Evolutionary conservation across 92 coral and sea anemone genomes (phyloP).

Genomic region (Zoanthus gigantus): DNA sequence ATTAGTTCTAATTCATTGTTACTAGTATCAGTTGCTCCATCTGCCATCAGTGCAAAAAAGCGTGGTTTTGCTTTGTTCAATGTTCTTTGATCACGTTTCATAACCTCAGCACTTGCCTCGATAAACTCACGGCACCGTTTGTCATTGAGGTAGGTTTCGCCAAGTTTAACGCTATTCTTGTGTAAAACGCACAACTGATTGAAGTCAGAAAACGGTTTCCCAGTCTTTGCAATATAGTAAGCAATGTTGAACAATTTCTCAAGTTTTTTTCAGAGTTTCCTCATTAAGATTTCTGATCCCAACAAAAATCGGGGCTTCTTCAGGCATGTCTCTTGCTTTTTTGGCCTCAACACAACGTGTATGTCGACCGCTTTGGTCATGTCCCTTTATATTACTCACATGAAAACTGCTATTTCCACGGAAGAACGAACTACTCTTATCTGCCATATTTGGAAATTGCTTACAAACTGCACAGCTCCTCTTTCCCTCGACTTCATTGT

Average conservation of each 20-base stretch:
- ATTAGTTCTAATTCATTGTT: constrained; percentile 1
- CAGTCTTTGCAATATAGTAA: background rate
- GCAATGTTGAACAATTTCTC: background rate
- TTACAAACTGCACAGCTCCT: background rate
- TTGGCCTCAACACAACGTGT: background rate
- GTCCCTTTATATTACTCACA: background rate
- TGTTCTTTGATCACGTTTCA: background rate
- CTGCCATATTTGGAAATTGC: background rate
- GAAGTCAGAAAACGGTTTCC: background rate
- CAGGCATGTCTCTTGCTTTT: background rate
- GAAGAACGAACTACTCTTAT: background rate
- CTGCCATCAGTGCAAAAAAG: background rate
- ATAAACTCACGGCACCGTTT: background rate
- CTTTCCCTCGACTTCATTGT: background rate
- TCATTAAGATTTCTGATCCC: background rate
- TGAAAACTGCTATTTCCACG: background rate
- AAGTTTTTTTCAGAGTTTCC: background rate
- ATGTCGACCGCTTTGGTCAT: background rate
- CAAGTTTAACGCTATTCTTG: background rate
- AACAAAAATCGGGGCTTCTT: background rate
- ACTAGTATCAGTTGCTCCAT: background rate
- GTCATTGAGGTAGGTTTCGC: background rate
- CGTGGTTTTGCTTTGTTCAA: background rate
- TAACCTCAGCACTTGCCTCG: background rate
- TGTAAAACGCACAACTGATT: background rate